These are phyloP conservation scores for Limnothrissa miodon DNA, from an alignment of 2,113 vertebrate genomes.

Conservation along the genomic window DNA sequence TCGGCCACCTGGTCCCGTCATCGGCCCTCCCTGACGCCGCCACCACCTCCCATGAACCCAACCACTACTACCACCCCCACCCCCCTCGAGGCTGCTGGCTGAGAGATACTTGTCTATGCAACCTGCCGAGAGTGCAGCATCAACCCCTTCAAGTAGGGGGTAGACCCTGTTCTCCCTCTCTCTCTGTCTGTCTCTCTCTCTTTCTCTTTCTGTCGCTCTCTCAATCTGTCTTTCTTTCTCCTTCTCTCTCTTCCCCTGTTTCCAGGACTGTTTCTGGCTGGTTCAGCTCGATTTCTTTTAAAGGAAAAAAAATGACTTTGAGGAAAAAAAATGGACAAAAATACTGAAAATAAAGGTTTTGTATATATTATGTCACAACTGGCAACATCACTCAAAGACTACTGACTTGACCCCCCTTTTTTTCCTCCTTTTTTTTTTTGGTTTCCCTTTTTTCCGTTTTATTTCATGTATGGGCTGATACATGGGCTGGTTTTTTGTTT, in stretches of 20 bases:
- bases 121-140: constrained; percentile 89
- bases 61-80: constrained; percentile 8
- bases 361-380: constrained; percentile 95
- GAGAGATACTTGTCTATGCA: constrained; percentile 99
- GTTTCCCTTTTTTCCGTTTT: constrained; percentile 79
- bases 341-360: constrained; percentile 80
- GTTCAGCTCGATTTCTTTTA: constrained; percentile 78
- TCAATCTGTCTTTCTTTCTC: constrained; percentile 63
- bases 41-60: not conserved
- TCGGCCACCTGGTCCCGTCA: not conserved
- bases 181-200: constrained; percentile 46
- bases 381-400: constrained; percentile 89
- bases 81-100: constrained; percentile 88
- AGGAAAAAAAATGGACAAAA: constrained; percentile 57
- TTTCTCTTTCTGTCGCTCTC: constrained; percentile 60
- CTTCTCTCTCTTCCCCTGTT: constrained; percentile 19
- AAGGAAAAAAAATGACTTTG: constrained; percentile 50
- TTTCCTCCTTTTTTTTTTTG: constrained; percentile 76
- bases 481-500: constrained; percentile 62
- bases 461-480: constrained; percentile 82
- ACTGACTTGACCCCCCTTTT: constrained; percentile 87
- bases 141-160: constrained; percentile 77
- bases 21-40: not conserved
- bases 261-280: constrained; percentile 80
- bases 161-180: constrained; percentile 56